Percentiles rank a stretch among this genome's conserved stretches.
phyloP scores from a whole-genome alignment of 2,888 invertebrate species.

The Drosophila merina region DNA sequence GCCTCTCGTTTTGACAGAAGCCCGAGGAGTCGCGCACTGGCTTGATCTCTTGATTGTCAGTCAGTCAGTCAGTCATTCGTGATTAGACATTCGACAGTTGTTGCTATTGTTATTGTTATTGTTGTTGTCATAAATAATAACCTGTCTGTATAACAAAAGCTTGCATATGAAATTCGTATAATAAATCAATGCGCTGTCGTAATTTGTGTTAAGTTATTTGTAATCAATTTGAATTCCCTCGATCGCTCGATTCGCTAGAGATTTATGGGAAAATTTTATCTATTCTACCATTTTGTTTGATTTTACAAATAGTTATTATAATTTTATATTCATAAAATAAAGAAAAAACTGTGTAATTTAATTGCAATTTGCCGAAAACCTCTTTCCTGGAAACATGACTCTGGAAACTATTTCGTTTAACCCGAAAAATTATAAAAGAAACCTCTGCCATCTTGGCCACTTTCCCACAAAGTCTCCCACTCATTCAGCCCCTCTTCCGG shows the following conservation, averaged over 20 bases:
- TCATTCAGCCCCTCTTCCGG: neutral
- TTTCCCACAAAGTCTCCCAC: neutral
- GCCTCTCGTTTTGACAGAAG: conserved; percentile 37
- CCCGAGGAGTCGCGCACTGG: conserved; percentile 31
- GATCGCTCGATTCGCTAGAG: conserved; percentile 19
- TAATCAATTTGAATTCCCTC: conserved; percentile 43
- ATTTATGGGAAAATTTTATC: conserved; percentile 38
- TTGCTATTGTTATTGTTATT: neutral
- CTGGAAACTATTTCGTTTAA: too few relatives aligned
- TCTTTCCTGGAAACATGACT: neutral
- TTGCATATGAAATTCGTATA: conserved; percentile 38
- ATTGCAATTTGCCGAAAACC: neutral
- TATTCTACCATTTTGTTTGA: conserved; percentile 7
- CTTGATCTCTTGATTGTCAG: conserved; percentile 56
- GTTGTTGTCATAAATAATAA: conserved; percentile 48
- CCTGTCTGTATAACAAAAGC: conserved; percentile 32
- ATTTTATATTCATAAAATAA: neutral
- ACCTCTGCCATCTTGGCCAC: neutral
- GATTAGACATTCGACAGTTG: conserved; percentile 50
- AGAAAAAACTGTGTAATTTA: too few relatives aligned
- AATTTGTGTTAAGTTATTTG: conserved; percentile 56
- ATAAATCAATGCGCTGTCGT: conserved; percentile 57
- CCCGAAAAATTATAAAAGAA: too few relatives aligned
- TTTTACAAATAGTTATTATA: neutral
- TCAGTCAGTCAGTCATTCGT: conserved; percentile 47